Evolutionary conservation across 2,888 invertebrate genomes (phyloP), one percentile per base, ranked within the genome.

Genomic region (Xylota sylvarum): DNA sequence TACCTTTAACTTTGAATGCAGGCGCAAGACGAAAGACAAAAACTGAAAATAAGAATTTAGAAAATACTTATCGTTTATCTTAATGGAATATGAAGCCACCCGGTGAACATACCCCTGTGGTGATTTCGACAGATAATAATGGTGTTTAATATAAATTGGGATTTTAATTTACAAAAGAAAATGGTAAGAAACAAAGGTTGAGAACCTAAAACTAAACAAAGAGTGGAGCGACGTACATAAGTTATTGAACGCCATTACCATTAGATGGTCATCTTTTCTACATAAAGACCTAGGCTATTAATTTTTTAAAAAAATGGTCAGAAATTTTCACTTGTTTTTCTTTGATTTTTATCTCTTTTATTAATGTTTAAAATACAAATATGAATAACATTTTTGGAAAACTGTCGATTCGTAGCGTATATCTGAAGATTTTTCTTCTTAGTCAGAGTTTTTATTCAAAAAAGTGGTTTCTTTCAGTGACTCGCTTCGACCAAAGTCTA

Each of bases 91-190:
- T 37, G 10, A 52, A 60, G 27, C 60, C 62, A 80, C 43, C 60
- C 43, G 60, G 37, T 58, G 72, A 65, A 82, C 43, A 77, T 30
- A 73, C 48, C 62, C 69, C 73, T 64, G 77, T 17, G 72, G 81
- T 14, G 81, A 86, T 46, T 46, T 64, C 40, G 43, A 35, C 14
- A 43, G 40, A 77, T 32, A 77, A 72, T 62, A 64, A 78, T 78
- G 77, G 77, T 64, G 62, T 46, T 82, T 82, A 78, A 81, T 78
- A 69, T 78, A 67, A 77, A 82, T 77, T 73, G 19, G 56, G 27
- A 32, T 67, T 32, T 56, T 60, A 76, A 65, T 70, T 74, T 40
- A 32, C 50, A 35, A 19, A 58, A 64, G 30, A 14, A 48, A 27
- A 43, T 50, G 30, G 17, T 19, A 43, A 40, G 19, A 64, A 40